Evolutionary conservation across 1,140 invertebrate genomes (phyloP).

Genomic region (Psix sp.): DNA sequence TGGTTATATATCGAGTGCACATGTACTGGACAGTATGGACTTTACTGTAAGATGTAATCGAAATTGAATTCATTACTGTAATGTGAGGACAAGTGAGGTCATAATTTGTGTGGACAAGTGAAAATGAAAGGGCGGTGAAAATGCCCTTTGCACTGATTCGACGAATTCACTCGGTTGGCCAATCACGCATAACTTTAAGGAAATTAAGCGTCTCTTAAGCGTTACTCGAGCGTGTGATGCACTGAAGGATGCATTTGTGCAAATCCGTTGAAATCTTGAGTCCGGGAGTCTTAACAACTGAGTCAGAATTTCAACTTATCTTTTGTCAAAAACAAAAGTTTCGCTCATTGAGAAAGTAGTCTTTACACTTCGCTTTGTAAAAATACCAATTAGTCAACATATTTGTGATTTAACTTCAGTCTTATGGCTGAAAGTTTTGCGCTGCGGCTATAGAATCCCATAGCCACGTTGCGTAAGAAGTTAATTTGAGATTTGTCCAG

Average conservation of each 20-base stretch:
- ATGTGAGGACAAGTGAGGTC: too few relatives aligned
- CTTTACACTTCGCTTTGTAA: conserved; percentile 47
- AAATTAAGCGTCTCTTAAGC: conserved; percentile 45
- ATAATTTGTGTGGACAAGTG: conserved; percentile 26
- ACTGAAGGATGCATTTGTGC: conserved; percentile 30
- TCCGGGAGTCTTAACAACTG: too few relatives aligned
- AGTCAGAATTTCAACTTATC: too few relatives aligned
- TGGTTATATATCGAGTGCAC: too few relatives aligned
- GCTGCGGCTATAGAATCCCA: conserved; percentile 53
- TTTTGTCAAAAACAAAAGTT: too few relatives aligned
- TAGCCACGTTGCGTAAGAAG: conserved; percentile 51
- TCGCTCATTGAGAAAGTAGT: conserved; percentile 52
- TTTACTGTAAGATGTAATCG: too few relatives aligned
- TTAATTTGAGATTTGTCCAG: conserved; percentile 24
- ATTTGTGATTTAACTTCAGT: conserved; percentile 57
- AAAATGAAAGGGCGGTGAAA: conserved; percentile 19
- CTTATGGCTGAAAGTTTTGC: conserved; percentile 37
- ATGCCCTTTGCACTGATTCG: conserved; percentile 26
- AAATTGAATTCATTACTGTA: too few relatives aligned
- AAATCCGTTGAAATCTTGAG: conserved; percentile 27
- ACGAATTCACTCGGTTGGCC: conserved; percentile 38
- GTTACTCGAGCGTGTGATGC: conserved; percentile 31
- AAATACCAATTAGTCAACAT: conserved; percentile 49
- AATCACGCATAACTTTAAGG: conserved; percentile 45
- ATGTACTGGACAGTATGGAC: too few relatives aligned